Evolutionary conservation across 2,797 vertebrate genomes (phyloP).

Genomic region (Brotula barbata): DNA sequence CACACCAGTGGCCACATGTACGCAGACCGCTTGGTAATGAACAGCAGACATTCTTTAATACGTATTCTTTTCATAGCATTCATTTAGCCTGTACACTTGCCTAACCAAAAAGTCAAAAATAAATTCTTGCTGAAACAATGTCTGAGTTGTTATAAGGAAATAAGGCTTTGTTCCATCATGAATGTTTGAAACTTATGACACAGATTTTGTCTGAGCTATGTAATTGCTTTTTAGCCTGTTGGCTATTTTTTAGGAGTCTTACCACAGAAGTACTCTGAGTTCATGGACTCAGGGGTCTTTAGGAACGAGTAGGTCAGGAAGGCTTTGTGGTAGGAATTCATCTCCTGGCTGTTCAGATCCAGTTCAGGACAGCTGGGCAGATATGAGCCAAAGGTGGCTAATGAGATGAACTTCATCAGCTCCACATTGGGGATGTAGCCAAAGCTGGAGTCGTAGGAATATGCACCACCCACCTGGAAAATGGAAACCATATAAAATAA

Average conservation of each 20-base stretch:
- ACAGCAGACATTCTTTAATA: too few species aligned
- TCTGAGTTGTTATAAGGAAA: too few species aligned
- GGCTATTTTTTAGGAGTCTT: slow-evolving; percentile 56
- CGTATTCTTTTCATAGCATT: too few species aligned
- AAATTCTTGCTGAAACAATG: too few species aligned
- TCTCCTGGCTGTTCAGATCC: slow-evolving; percentile 80
- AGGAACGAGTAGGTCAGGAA: slow-evolving; percentile 96
- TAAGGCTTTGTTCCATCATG: too few species aligned
- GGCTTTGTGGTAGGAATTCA: slow-evolving; percentile 94
- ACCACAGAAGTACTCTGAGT: slow-evolving; percentile 95
- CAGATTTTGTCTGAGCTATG: not conserved
- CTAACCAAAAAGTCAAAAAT: too few species aligned
- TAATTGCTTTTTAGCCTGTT: not conserved
- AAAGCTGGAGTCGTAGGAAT: slow-evolving; percentile 97
- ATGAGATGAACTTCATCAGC: slow-evolving; percentile 98
- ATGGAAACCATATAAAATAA: slow-evolving; percentile 1
- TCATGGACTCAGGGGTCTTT: slow-evolving; percentile 90
- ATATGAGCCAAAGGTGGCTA: slow-evolving; percentile 96
- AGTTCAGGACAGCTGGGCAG: slow-evolving; percentile 90
- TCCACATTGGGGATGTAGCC: slow-evolving; percentile 97
- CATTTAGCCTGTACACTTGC: too few species aligned
- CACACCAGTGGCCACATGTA: too few species aligned
- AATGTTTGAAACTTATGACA: too few species aligned
- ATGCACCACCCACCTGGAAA: slow-evolving; percentile 91
- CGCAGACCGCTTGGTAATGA: too few species aligned